Evolutionary conservation across 1,140 invertebrate genomes (phyloP), one percentile per base, ranked within the genome.

Genomic region (Sitobion miscanthi): DNA sequence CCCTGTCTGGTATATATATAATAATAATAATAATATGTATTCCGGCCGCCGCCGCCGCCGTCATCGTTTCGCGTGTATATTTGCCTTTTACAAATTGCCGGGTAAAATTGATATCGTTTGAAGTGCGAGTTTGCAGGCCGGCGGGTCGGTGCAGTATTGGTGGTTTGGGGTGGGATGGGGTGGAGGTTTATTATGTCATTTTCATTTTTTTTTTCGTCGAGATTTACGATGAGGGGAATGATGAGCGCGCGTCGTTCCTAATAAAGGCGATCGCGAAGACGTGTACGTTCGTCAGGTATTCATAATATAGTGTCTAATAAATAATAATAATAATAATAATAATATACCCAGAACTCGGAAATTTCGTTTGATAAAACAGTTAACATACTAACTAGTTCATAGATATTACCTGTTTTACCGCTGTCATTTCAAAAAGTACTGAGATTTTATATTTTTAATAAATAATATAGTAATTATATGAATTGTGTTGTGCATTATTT

Each of bases 51-150:
- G 69, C 77, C 38, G 57, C 21, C 30, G 62, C 69, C 38, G 82
- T 85, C 85, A 23, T 54, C 87, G 30, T 23, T 54, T 23, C n/a
- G 87, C 52, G 42, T 54, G n/a, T 92, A 54, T 92, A 83, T 91
- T 91, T 91, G 90, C 90, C 69, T 91, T 91, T 82, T 47, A n/a
- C 90, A 83, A 91, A 91, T 91, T 91, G 82, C 90, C 90, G 90
- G 52, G 47, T 91, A 47, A 83, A 91, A 91, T 52, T 83, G 69
- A 91, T 83, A 83, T 91, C 90, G 90, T 91, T 91, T 91, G 90
- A 91, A 91, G 90, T 91, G 49, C 86, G 62, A 91, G 90, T 91
- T 82, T 82, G 69, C 57, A 45, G 90, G 45, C 6, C 38, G 83
- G 35, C 20, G 83, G 83, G 83, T 45, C 9, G 52, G 52, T 42